These are phyloP conservation scores for Neopelma chrysocephalum DNA, from an alignment of 2,797 vertebrate species.

Conservation along the genomic window DNA sequence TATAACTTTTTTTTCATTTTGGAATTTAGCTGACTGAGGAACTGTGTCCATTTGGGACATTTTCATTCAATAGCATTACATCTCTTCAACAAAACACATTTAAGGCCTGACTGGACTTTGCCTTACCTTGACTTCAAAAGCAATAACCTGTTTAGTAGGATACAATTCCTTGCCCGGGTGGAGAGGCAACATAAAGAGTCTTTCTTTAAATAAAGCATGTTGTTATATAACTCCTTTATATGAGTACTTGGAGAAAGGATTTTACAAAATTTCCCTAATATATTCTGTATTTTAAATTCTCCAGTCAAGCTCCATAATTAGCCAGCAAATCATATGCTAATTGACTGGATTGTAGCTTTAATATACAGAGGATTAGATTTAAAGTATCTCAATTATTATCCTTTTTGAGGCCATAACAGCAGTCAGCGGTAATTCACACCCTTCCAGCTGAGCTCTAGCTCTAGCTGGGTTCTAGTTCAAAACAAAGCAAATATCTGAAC, in stretches of 20 bases:
- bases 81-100: not conserved
- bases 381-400: not conserved
- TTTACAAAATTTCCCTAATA: not conserved
- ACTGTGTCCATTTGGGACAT: not conserved
- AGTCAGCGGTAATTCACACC: not conserved
- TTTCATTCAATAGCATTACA: not conserved
- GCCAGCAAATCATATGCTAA: not conserved
- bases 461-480: not conserved
- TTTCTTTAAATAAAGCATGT: not conserved
- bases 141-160: not conserved
- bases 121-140: not conserved
- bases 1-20: not conserved
- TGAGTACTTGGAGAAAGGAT: not conserved
- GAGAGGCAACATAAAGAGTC: not conserved
- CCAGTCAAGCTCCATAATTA: not conserved
- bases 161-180: fast-evolving
- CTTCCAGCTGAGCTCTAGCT: not conserved
- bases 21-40: not conserved
- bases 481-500: not conserved
- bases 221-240: not conserved
- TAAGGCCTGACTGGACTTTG: not conserved
- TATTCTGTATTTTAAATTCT: not conserved
- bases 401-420: not conserved
- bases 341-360: not conserved
- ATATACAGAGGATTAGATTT: not conserved